These are phyloP conservation scores for Epinephelus malabaricus DNA, from an alignment of 2,797 vertebrate genomes.

Conservation along the genomic window DNA sequence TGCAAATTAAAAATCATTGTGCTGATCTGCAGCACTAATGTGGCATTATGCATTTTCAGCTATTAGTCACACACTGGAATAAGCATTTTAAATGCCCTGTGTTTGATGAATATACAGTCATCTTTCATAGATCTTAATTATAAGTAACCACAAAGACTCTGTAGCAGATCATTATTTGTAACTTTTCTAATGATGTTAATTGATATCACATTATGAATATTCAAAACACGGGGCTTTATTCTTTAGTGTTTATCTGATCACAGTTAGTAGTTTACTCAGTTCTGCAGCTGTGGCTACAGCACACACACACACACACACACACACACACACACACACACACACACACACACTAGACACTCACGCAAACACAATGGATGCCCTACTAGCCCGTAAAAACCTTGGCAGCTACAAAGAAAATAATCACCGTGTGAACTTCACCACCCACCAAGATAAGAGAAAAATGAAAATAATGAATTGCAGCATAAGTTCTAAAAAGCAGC, in stretches of 20 bases:
- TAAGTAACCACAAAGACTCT: conserved; percentile 11
- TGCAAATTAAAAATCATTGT: conserved; percentile 44
- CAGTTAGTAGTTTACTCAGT: conserved; percentile 6
- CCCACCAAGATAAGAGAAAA: conserved; percentile 25
- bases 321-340: neutral
- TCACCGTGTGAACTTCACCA: conserved; percentile 29
- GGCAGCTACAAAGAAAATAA: conserved; percentile 31
- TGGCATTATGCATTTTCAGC: conserved; percentile 39
- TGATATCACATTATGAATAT: conserved; percentile 6
- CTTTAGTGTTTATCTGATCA: neutral
- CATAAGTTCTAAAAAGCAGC: conserved; percentile 9
- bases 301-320: neutral
- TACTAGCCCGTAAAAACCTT: conserved; percentile 6
- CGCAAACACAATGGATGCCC: conserved; percentile 13
- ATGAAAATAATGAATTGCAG: conserved; percentile 34
- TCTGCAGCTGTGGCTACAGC: neutral
- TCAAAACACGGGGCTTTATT: neutral
- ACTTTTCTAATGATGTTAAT: conserved; percentile 20
- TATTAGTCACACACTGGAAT: conserved; percentile 43
- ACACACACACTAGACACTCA: neutral
- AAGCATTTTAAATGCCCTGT: conserved; percentile 28
- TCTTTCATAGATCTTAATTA: conserved; percentile 50
- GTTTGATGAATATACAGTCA: conserved; percentile 33
- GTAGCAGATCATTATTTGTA: conserved; percentile 24
- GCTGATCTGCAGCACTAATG: conserved; percentile 56